These are phyloP conservation scores for Nowickia ferox DNA, from an alignment of 2,888 invertebrate species.

Conservation along the genomic window DNA sequence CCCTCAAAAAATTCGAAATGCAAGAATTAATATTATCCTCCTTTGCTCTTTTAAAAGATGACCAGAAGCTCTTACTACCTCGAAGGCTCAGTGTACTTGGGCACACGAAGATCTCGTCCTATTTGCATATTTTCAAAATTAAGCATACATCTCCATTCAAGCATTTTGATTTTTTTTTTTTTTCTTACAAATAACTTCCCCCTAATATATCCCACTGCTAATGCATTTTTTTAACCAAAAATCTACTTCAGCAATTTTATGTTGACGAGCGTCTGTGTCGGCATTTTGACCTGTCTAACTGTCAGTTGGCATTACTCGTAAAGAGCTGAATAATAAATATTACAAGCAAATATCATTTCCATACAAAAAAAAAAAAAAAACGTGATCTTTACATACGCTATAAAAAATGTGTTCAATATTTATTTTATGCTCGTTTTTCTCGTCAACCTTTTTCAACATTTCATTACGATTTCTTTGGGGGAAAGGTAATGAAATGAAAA, in stretches of 20 bases:
- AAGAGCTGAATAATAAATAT: slow-evolving; percentile 64
- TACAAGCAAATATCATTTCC: slow-evolving; percentile 55
- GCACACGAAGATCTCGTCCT: too few species aligned
- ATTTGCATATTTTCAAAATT: too few species aligned
- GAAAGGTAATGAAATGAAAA: too few species aligned
- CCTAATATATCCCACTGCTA: not conserved
- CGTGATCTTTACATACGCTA: slow-evolving; percentile 61
- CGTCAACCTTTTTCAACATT: slow-evolving; percentile 32
- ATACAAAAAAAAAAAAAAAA: slow-evolving; percentile 43
- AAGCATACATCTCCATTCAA: too few species aligned
- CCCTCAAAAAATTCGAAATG: too few species aligned
- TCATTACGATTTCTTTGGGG: not conserved
- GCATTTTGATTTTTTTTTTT: too few species aligned
- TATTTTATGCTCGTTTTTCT: slow-evolving; percentile 22
- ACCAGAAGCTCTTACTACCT: too few species aligned
- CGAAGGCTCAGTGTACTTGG: too few species aligned
- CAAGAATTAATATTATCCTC: too few species aligned
- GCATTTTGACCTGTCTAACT: slow-evolving; percentile 38
- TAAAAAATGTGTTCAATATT: slow-evolving; percentile 44
- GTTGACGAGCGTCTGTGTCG: slow-evolving; percentile 16
- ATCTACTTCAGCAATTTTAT: slow-evolving; percentile 54
- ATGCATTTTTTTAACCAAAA: slow-evolving; percentile 4
- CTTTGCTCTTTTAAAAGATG: too few species aligned
- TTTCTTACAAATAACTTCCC: too few species aligned
- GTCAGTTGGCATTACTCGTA: slow-evolving; percentile 59